phyloP scores from a whole-genome alignment of 2,888 invertebrate genomes.

The Rhagonycha fulva region DNA sequence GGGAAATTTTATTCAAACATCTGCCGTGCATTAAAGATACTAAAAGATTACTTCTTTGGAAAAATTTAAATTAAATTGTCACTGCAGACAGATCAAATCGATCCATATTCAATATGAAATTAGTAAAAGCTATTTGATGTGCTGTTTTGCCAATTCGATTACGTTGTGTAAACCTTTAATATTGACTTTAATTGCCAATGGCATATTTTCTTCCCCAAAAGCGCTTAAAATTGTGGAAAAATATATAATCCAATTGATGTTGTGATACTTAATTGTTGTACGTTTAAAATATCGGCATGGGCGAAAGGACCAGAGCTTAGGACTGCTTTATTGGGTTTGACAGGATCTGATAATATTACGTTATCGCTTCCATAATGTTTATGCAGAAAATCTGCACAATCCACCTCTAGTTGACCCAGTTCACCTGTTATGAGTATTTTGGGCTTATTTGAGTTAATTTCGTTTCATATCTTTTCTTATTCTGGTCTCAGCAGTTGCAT shows the following conservation, averaged over 20 bases:
- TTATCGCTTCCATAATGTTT: not conserved
- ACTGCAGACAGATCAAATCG: not conserved
- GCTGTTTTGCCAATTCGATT: constrained; percentile 86
- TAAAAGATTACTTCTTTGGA: not conserved
- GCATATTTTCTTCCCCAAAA: constrained; percentile 89
- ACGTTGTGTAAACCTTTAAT: constrained; percentile 92
- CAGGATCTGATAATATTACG: constrained; percentile 80
- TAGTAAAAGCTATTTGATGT: constrained; percentile 45
- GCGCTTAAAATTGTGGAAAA: constrained; percentile 91
- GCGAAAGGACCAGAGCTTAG: constrained; percentile 78
- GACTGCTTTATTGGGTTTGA: constrained; percentile 71
- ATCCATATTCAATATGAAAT: not conserved
- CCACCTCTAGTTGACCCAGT: constrained; percentile 59
- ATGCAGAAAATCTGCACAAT: not conserved
- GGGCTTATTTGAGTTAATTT: no score
- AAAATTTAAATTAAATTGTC: not conserved
- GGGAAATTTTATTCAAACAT: not conserved
- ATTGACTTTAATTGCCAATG: constrained; percentile 86
- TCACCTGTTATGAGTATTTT: not conserved
- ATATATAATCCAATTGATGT: constrained; percentile 89
- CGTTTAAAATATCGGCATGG: constrained; percentile 88
- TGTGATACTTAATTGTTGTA: constrained; percentile 80
- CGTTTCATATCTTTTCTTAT: no score
- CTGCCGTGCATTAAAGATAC: not conserved
- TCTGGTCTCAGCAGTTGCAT: no score